Evolutionary conservation across 2,888 invertebrate genomes (phyloP).

Genomic region (Hemistola chrysoprasaria): DNA sequence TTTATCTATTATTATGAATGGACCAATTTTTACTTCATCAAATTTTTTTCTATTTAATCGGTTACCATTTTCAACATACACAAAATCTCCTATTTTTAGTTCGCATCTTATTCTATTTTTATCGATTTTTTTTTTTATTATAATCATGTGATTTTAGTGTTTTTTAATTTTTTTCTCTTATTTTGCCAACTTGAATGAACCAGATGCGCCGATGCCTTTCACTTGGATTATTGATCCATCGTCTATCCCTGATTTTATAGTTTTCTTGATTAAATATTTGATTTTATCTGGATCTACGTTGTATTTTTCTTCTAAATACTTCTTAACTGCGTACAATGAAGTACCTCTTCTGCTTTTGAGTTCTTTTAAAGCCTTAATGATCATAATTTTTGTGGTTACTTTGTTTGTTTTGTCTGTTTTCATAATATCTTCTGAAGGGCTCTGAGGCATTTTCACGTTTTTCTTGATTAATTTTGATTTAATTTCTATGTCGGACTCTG

Average conservation of each 20-base stretch:
- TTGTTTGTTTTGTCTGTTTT: conserved; percentile 52
- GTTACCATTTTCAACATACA: no score
- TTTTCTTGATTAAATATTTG: conserved; percentile 58
- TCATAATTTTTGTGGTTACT: conserved; percentile 57
- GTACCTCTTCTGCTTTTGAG: conserved; percentile 60
- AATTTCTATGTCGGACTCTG: conserved; percentile 44
- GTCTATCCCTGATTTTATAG: conserved; percentile 55
- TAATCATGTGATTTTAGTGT: no score
- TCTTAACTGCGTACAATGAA: conserved; percentile 66
- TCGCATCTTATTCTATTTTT: no score
- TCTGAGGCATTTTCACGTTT: conserved; percentile 30
- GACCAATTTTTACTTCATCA: no score
- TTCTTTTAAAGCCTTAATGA: conserved; percentile 51
- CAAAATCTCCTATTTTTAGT: no score
- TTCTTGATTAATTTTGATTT: conserved; percentile 37
- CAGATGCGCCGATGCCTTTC: conserved; percentile 62
- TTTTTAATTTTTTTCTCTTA: conserved; percentile 41
- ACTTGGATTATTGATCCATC: conserved; percentile 56
- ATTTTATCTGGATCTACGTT: conserved; percentile 52
- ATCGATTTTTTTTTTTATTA: no score
- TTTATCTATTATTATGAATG: no score
- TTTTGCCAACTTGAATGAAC: conserved; percentile 60
- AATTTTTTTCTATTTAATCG: no score
- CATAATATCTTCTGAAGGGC: no score
- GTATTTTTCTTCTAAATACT: conserved; percentile 54